A percentile compares a stretch with the other conserved stretches of the same genome.
Conservation (phyloP, 1,140 invertebrate genomes). For the Drosophila persimilis region DNA sequence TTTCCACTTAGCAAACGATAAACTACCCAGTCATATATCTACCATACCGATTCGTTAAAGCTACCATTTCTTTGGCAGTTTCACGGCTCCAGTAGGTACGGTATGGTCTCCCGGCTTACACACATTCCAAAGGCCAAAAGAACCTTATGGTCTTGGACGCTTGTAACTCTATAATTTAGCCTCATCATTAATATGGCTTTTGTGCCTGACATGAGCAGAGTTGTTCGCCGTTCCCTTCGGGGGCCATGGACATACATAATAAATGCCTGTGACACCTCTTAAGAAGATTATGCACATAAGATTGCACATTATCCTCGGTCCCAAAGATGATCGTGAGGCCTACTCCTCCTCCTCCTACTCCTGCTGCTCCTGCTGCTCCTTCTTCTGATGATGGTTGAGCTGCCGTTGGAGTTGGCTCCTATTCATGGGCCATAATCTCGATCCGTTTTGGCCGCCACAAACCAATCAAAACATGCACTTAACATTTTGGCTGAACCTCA, state of each 20-base stretch:
- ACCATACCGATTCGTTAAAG: too few relatives aligned
- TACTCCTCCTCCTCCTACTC: neutral
- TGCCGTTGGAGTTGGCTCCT: conserved; percentile 17
- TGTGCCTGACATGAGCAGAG: conserved; percentile 7
- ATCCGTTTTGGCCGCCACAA: conserved; percentile 58
- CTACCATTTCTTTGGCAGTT: too few relatives aligned
- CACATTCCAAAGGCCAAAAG: conserved; percentile 6
- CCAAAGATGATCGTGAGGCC: conserved; percentile 15
- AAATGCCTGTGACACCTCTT: conserved; percentile 57
- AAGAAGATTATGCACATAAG: conserved; percentile 59
- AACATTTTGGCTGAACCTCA: conserved; percentile 62
- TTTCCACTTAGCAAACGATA: too few relatives aligned
- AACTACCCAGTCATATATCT: too few relatives aligned
- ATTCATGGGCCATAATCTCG: conserved; percentile 62
- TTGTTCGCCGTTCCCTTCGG: conserved; percentile 2
- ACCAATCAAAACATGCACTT: conserved; percentile 80
- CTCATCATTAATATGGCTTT: conserved; percentile 50
- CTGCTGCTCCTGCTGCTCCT: neutral
- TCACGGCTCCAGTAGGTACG: too few relatives aligned
- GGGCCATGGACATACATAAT: conserved; percentile 17
- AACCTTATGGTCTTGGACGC: conserved; percentile 5
- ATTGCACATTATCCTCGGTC: conserved; percentile 52
- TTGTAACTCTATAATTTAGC: conserved; percentile 38
- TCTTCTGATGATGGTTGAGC: neutral
- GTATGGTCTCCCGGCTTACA: too few relatives aligned